phyloP scores from a whole-genome alignment of 2,888 invertebrate species.

The Nowickia ferox region DNA sequence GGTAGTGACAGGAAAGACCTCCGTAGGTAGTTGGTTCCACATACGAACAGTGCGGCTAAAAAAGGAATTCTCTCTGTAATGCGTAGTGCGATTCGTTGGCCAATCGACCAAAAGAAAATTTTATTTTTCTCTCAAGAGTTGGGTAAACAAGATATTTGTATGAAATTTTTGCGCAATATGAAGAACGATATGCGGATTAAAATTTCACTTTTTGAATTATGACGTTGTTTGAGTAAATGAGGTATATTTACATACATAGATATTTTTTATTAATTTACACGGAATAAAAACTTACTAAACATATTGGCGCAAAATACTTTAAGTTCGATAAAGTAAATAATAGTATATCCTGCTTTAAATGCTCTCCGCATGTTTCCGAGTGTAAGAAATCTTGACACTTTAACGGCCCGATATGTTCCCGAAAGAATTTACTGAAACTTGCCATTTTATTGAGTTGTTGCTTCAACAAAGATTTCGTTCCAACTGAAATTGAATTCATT shows the following conservation, averaged over 20 bases:
- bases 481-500: slow-evolving; percentile 27
- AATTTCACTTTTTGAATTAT: too few relatives aligned
- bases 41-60: too few relatives aligned
- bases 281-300: slow-evolving; percentile 72
- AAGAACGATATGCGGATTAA: too few relatives aligned
- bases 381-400: slow-evolving; percentile 76
- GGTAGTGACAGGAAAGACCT: too few relatives aligned
- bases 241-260: not conserved
- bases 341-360: slow-evolving; percentile 67
- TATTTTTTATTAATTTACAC: not conserved
- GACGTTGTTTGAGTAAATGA: too few relatives aligned
- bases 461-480: not conserved
- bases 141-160: too few relatives aligned
- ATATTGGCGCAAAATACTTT: slow-evolving; percentile 77
- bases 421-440: slow-evolving; percentile 75
- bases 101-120: too few relatives aligned
- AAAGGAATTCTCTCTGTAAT: too few relatives aligned
- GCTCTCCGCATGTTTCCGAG: slow-evolving; percentile 73
- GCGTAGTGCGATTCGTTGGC: too few relatives aligned
- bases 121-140: too few relatives aligned
- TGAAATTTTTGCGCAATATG: too few relatives aligned
- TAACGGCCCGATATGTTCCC: slow-evolving; percentile 63
- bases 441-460: slow-evolving; percentile 74
- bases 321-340: slow-evolving; percentile 72
- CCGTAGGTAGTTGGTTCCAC: too few relatives aligned